These are phyloP conservation scores for Spialia ferax DNA, from an alignment of 2,888 invertebrate genomes.

Conservation along the genomic window DNA sequence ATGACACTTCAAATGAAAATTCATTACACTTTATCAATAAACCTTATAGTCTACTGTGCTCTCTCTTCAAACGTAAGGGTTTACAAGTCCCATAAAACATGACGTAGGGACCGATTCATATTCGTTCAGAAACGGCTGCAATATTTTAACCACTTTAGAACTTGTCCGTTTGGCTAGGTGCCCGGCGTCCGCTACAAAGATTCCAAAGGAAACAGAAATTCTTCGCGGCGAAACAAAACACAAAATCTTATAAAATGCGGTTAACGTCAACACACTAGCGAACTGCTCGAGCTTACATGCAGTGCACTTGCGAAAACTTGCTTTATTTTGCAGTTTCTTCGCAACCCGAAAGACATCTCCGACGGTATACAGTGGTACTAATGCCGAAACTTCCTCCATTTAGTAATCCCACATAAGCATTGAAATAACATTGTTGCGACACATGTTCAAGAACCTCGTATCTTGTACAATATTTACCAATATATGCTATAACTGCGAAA, in stretches of 20 bases:
- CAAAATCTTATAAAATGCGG: slow-evolving; percentile 79
- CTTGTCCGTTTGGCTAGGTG: slow-evolving; percentile 77
- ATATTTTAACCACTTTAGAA: slow-evolving; percentile 72
- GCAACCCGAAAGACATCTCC: slow-evolving; percentile 59
- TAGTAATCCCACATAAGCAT: slow-evolving; percentile 53
- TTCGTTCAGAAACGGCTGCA: slow-evolving; percentile 62
- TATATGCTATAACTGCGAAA: slow-evolving; percentile 21
- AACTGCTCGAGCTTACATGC: slow-evolving; percentile 62
- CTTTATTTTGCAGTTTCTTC: slow-evolving; percentile 67
- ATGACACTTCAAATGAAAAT: slow-evolving; percentile 1
- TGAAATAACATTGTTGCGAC: slow-evolving; percentile 52
- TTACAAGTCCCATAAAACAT: slow-evolving; percentile 14
- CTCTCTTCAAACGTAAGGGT: neutral
- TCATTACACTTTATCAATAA: neutral
- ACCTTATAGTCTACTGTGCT: neutral
- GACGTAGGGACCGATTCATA: slow-evolving; percentile 54
- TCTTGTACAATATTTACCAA: slow-evolving; percentile 20
- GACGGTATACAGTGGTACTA: slow-evolving; percentile 56
- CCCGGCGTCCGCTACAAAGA: slow-evolving; percentile 70
- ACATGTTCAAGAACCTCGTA: slow-evolving; percentile 55
- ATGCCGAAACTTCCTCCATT: slow-evolving; percentile 58
- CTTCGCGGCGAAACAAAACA: slow-evolving; percentile 70
- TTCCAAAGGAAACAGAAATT: slow-evolving; percentile 73
- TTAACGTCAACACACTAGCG: slow-evolving; percentile 78
- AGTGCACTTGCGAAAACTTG: slow-evolving; percentile 59